These are phyloP conservation scores for Pandemis corylana DNA, from an alignment of 2,888 invertebrate genomes.

Conservation along the genomic window DNA sequence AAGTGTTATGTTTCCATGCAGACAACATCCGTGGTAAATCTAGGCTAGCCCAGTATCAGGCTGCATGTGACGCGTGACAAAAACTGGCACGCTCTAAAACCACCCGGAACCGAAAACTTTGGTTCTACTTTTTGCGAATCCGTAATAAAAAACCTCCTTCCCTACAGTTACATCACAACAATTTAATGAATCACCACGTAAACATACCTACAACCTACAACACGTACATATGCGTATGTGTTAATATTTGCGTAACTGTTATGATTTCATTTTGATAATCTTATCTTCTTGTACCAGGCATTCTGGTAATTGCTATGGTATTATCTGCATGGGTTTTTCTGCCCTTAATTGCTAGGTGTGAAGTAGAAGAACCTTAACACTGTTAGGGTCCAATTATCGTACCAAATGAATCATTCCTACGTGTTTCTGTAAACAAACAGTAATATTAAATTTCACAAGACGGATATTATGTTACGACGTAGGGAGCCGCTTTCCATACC, in stretches of 20 bases:
- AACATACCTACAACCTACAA: conserved; percentile 17
- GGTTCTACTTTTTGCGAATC: conserved; percentile 29
- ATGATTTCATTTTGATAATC: conserved; percentile 35
- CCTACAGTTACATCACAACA: conserved; percentile 38
- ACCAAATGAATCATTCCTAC: conserved; percentile 49
- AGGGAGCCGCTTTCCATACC: conserved; percentile 31
- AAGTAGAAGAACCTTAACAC: conserved; percentile 58
- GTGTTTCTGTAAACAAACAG: conserved; percentile 30
- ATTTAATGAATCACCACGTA: conserved; percentile 54
- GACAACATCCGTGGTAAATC: not conserved
- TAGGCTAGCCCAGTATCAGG: not conserved
- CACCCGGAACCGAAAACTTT: conserved; percentile 29
- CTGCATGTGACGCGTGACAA: conserved; percentile 8
- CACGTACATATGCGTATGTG: conserved; percentile 47
- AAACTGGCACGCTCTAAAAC: conserved; percentile 8
- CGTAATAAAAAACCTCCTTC: conserved; percentile 24
- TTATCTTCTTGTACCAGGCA: conserved; percentile 47
- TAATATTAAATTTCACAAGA: conserved; percentile 45
- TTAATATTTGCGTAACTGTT: conserved; percentile 47
- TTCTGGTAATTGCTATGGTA: conserved; percentile 26
- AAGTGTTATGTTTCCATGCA: not conserved
- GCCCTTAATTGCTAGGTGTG: conserved; percentile 51
- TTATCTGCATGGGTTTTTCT: conserved; percentile 23
- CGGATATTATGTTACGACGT: conserved; percentile 23
- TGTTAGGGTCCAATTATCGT: conserved; percentile 62